Percentiles rank a stretch among this genome's conserved stretches.
These are phyloP conservation scores for Diacarnus erythraeanus DNA, from an alignment of 37 sponge, comb jelly and placozoan species.

Conservation along the genomic window DNA sequence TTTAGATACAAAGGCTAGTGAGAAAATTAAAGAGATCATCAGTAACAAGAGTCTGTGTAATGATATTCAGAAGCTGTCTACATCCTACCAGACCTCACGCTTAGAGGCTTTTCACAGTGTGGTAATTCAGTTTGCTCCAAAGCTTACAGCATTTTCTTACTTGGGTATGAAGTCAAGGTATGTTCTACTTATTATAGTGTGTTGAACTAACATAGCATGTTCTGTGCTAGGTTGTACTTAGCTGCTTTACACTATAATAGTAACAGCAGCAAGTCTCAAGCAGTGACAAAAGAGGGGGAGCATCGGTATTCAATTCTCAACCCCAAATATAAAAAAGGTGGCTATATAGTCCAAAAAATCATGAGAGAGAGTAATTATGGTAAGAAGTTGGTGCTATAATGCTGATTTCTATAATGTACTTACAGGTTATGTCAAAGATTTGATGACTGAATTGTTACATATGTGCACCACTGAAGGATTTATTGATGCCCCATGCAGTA, in stretches of 20 bases:
- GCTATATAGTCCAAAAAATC: constrained; percentile 34
- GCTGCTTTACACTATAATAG: constrained; percentile 54
- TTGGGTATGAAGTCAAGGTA: constrained; percentile 44
- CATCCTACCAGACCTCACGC: constrained; percentile 56
- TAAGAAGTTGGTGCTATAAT: background rate
- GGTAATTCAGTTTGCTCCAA: constrained; percentile 69
- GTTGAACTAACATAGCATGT: background rate
- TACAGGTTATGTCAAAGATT: background rate
- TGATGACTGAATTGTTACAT: background rate
- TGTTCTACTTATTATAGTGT: background rate
- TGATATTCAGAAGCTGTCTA: constrained; percentile 30
- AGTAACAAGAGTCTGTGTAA: constrained; percentile 3
- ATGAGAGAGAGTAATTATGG: constrained; percentile 25
- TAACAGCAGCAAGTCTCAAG: constrained; percentile 23
- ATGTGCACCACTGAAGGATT: background rate
- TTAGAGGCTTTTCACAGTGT: constrained; percentile 78
- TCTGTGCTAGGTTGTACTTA: constrained; percentile 17
- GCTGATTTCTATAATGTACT: background rate
- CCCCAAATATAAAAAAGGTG: constrained; percentile 45
- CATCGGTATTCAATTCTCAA: constrained; percentile 27
- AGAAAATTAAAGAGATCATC: constrained; percentile 35
- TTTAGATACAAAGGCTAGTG: constrained; percentile 58
- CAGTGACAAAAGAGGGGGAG: constrained; percentile 12
- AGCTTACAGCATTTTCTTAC: constrained; percentile 51
- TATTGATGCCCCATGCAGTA: background rate